A percentile compares a stretch with the other conserved stretches of the same genome.
phyloP scores from a whole-genome alignment of 2,888 invertebrate species.

The Tuberolachnus salignus region DNA sequence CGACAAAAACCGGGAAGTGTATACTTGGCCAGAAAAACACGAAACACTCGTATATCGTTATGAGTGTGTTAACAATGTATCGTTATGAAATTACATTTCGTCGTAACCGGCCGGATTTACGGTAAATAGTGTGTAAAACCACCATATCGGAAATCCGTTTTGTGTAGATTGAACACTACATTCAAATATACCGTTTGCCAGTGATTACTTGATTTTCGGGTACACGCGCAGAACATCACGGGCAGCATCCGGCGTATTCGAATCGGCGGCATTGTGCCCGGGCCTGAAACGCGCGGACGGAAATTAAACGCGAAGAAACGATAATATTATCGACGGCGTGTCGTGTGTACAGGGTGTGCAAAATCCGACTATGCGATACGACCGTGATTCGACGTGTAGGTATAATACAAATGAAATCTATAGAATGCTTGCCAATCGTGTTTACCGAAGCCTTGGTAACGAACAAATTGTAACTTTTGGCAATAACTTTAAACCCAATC shows the following conservation, averaged over 20 bases:
- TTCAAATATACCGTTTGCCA: constrained; percentile 10
- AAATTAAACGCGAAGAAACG: not conserved
- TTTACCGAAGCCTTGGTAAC: too few species aligned
- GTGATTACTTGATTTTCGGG: constrained; percentile 19
- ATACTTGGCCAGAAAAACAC: too few species aligned
- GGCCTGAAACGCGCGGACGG: not conserved
- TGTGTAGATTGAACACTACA: constrained; percentile 11
- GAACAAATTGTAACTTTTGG: too few species aligned
- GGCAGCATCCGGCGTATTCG: not conserved
- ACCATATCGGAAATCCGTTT: not conserved
- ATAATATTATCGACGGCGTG: too few species aligned
- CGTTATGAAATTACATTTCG: not conserved
- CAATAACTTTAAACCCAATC: too few species aligned
- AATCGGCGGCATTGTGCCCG: not conserved
- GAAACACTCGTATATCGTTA: too few species aligned
- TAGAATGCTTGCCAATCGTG: too few species aligned
- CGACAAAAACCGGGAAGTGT: too few species aligned
- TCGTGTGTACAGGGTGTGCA: too few species aligned
- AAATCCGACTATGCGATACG: too few species aligned
- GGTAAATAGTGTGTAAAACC: not conserved
- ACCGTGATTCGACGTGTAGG: too few species aligned
- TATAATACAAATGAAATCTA: too few species aligned
- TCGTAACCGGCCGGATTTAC: not conserved
- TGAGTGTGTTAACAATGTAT: not conserved
- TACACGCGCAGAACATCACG: not conserved